A percentile compares a stretch with the other conserved stretches of the same genome.
Evolutionary conservation across 2,797 vertebrate genomes (phyloP).

Genomic region (Lithobates pipiens): DNA sequence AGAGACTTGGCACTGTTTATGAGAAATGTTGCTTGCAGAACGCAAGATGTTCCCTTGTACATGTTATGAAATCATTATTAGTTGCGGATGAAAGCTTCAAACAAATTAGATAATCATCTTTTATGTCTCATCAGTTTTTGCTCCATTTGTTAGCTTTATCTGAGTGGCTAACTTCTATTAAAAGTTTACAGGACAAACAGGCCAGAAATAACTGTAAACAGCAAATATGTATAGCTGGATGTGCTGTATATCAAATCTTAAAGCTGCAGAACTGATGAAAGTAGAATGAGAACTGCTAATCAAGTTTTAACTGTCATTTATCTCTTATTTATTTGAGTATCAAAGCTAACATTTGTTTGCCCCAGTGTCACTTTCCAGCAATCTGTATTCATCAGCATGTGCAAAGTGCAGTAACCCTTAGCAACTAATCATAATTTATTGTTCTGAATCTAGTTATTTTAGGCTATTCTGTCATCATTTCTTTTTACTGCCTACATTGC

Average conservation of each 20-base stretch:
- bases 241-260: background rate
- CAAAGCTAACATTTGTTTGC: background rate
- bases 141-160: constrained; percentile 28
- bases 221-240: background rate
- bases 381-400: too few relatives aligned
- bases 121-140: constrained; percentile 17
- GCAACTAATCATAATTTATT: too few relatives aligned
- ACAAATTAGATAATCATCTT: constrained; percentile 31
- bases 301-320: background rate
- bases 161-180: constrained; percentile 20
- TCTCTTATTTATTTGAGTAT: background rate
- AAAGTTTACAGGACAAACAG: constrained; percentile 4
- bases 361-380: too few relatives aligned
- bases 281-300: background rate
- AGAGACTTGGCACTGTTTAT: background rate
- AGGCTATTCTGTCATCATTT: too few relatives aligned
- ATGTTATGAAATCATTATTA: constrained; percentile 20
- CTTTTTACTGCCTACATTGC: too few relatives aligned
- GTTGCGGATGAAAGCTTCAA: constrained; percentile 16
- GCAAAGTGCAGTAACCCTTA: too few relatives aligned
- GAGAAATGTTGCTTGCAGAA: background rate
- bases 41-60: constrained; percentile 5
- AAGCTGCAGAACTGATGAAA: background rate
- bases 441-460: too few relatives aligned
- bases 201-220: background rate